Evolutionary conservation across 2,797 vertebrate genomes (phyloP).

Genomic region (Coracias cyanogaster): DNA sequence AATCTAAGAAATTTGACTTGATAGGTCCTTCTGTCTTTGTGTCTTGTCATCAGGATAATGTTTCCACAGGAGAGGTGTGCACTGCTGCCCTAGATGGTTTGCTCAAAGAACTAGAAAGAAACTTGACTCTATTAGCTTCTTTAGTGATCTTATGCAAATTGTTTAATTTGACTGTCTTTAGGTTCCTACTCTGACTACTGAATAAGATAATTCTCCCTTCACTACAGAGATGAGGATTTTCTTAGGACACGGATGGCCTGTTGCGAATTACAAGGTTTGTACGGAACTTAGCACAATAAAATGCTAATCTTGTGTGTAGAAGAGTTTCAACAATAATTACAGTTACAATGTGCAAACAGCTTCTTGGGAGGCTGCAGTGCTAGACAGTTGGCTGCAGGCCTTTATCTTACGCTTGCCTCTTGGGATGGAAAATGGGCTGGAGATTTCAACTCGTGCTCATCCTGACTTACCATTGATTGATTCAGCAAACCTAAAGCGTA

Average conservation of each 20-base stretch:
- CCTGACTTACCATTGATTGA: neutral
- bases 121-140: neutral
- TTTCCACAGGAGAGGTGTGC: neutral
- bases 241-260: neutral
- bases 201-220: neutral
- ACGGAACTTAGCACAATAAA: neutral
- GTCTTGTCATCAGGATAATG: fast-evolving
- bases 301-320: neutral
- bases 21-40: neutral
- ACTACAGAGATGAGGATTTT: neutral
- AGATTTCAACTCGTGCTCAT: neutral
- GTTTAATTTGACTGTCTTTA: neutral
- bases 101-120: neutral
- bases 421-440: neutral
- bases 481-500: neutral
- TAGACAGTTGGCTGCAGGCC: neutral
- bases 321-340: neutral
- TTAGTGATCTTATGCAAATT: neutral
- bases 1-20: neutral
- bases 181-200: neutral
- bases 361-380: neutral
- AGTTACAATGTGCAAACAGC: slow-evolving; percentile 43
- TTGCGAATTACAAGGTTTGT: neutral
- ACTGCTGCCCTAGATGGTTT: neutral
- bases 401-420: neutral